phyloP scores from a whole-genome alignment of 2,888 invertebrate genomes.

The Phaedon cochleariae region DNA sequence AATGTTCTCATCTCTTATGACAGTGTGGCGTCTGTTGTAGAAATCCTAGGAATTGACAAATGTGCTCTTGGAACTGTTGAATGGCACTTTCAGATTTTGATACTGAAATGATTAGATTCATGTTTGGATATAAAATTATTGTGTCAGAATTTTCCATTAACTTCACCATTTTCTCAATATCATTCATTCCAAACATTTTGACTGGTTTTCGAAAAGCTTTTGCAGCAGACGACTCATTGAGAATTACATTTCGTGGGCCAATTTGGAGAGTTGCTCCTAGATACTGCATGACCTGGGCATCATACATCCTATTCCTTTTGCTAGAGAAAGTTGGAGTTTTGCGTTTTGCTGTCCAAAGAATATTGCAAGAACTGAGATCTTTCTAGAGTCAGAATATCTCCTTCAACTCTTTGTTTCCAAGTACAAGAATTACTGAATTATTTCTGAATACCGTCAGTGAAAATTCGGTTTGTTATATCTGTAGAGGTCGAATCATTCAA shows the following conservation, averaged over 20 bases:
- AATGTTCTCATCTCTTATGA: background rate
- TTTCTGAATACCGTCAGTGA: background rate
- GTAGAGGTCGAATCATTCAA: background rate
- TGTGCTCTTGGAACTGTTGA: background rate
- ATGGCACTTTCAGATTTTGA: background rate
- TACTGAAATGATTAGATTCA: background rate
- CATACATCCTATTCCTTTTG: too few species aligned
- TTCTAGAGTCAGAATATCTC: too few species aligned
- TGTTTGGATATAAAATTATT: conserved; percentile 1
- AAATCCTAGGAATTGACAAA: background rate
- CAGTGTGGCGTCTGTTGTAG: background rate
- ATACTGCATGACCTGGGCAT: background rate
- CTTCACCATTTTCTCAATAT: too few species aligned
- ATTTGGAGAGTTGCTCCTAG: background rate
- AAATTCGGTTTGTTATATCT: too few species aligned
- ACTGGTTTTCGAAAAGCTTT: background rate
- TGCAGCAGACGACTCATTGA: background rate
- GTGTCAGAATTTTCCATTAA: background rate
- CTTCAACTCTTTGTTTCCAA: too few species aligned
- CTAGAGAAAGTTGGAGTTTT: background rate
- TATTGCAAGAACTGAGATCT: too few species aligned
- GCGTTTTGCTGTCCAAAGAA: background rate
- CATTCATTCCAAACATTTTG: background rate
- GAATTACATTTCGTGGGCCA: background rate
- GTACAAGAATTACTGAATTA: too few species aligned